Conservation (phyloP, 2,113 vertebrate genomes). For the Chloropsis hardwickii region DNA sequence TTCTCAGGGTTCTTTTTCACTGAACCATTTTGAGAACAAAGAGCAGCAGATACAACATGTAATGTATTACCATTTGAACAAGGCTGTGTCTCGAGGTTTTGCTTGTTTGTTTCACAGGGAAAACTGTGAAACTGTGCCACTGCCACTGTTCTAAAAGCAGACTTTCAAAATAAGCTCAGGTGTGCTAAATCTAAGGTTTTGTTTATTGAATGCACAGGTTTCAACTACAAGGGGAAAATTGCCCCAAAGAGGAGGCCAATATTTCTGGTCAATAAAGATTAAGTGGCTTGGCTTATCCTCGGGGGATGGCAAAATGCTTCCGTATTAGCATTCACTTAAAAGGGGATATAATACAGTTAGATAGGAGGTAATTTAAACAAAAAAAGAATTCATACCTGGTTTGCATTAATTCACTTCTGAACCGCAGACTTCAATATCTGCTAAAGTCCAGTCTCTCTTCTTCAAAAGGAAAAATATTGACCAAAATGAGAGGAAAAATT, state of each 20-base stretch:
- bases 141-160: not conserved
- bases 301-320: not conserved
- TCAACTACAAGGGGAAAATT: not conserved
- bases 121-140: too few species aligned
- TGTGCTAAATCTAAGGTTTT: not conserved
- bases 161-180: not conserved
- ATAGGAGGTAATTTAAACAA: not conserved
- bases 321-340: not conserved
- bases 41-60: not conserved
- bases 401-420: not conserved
- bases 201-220: not conserved
- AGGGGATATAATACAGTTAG: not conserved
- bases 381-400: not conserved
- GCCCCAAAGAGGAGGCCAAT: not conserved
- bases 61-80: not conserved
- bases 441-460: not conserved
- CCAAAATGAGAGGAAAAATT: not conserved
- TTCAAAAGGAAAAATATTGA: not conserved
- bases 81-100: not conserved
- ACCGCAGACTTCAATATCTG: not conserved
- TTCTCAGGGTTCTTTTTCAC: not conserved
- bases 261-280: not conserved
- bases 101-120: not conserved
- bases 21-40: not conserved
- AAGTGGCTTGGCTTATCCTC: not conserved